Evolutionary conservation across 1,140 invertebrate species (phyloP), one percentile per base, ranked within the genome.

Genomic region (Pectinophora gossypiella): DNA sequence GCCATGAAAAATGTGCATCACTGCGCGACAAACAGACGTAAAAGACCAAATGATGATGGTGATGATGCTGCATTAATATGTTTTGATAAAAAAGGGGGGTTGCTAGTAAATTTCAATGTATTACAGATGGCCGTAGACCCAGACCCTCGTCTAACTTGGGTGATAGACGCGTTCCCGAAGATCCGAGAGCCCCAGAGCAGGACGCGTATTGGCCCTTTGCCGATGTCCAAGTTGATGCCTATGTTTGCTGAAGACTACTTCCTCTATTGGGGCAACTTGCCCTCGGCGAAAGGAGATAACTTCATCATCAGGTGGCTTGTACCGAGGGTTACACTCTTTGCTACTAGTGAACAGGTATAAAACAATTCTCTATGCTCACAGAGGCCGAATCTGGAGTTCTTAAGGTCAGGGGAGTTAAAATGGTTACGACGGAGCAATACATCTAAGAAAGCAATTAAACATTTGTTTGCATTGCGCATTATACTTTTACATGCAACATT

Each of bases 181-280:
- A 86, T 93, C 7, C 76, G 72, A 47, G 76, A 89, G 18, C 79
- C 91, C 0, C 59, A 89, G 50, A 87, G 86, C 12, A 83, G 78
- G 43, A 89, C 81, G 16, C 88, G 83, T 54, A 68, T 91, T 7
- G 69, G 77, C 3, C 86, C 87, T 1, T 72, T 81, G 5, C 76
- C 87, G 0, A 65, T 93, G 59, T 85, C 76, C 0, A 77, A 74
- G 7, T 72, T 93, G 1, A 36, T 93, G 4, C 88, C 86, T 7
- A 79, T 89, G 56, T 90, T 91, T 51, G 72, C 63, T 4, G 68
- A 87, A 48, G 90, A 91, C 66, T 94, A 92, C 62, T 95, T 93
- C 68, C 73, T 93, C 0, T 96, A 96, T 64, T 87, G 90, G 70
- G 95, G 95, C 0, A 91, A 19, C 51, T 53, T 87, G 48, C 59